Conservation (phyloP, 2,888 invertebrate genomes). For the Philaethria dido region DNA sequence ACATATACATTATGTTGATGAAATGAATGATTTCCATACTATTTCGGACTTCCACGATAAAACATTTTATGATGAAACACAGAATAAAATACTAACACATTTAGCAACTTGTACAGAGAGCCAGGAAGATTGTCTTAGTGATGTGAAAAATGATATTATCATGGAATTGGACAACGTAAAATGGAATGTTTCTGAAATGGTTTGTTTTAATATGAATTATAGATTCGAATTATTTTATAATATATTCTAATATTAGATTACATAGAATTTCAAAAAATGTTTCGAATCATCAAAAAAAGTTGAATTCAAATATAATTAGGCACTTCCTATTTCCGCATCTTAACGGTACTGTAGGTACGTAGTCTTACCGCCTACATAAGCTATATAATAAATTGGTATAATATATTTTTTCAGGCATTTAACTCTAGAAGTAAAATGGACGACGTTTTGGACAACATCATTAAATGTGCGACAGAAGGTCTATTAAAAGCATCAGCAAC, state of each 20-base stretch:
- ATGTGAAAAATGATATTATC: constrained; percentile 51
- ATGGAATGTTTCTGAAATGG: constrained; percentile 50
- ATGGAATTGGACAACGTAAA: constrained; percentile 51
- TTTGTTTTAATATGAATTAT: constrained; percentile 29
- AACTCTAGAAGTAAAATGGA: constrained; percentile 51
- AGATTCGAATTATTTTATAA: too few species aligned
- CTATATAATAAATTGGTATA: background rate
- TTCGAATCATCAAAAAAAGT: too few species aligned
- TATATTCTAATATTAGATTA: too few species aligned
- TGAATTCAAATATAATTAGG: too few species aligned
- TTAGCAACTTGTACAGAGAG: constrained; percentile 20
- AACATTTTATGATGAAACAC: constrained; percentile 17
- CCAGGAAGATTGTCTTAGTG: constrained; percentile 31
- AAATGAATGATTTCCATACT: constrained; percentile 18
- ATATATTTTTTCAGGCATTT: constrained; percentile 54
- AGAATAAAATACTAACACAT: constrained; percentile 10
- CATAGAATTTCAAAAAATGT: too few species aligned
- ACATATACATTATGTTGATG: constrained; percentile 47
- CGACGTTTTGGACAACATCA: constrained; percentile 51
- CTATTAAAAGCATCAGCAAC: constrained; percentile 52
- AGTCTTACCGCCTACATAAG: background rate
- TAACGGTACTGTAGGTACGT: too few species aligned
- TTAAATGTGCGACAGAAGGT: constrained; percentile 55
- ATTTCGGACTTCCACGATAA: constrained; percentile 16
- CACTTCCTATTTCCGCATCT: too few species aligned